phyloP scores from a whole-genome alignment of 2,113 vertebrate genomes.

The Petrocephalus zakoni region DNA sequence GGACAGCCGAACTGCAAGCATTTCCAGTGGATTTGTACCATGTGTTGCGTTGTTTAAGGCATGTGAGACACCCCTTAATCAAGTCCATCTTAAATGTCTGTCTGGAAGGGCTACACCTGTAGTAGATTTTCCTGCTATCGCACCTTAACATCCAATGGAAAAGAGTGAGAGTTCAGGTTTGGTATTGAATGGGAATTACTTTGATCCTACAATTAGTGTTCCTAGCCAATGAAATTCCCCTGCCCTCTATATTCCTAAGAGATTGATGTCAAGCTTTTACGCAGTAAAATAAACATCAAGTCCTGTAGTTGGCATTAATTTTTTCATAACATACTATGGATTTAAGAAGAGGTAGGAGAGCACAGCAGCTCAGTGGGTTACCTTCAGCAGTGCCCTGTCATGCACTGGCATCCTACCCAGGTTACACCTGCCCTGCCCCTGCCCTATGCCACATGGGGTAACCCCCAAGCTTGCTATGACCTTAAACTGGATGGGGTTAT shows the following conservation, averaged over 20 bases:
- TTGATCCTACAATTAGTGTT: slow-evolving; percentile 14
- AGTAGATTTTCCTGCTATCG: slow-evolving; percentile 11
- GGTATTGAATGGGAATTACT: not conserved
- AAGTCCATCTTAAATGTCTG: slow-evolving; percentile 9
- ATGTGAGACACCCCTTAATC: slow-evolving; percentile 22
- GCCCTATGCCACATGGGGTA: not conserved
- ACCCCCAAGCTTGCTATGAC: not conserved
- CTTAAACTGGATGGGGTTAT: not conserved
- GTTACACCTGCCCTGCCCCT: not conserved
- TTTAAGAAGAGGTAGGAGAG: not conserved
- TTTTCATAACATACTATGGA: not conserved
- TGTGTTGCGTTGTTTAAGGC: slow-evolving; percentile 10
- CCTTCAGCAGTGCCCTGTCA: not conserved
- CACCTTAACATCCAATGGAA: slow-evolving; percentile 7
- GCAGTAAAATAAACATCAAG: not conserved
- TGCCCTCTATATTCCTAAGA: not conserved
- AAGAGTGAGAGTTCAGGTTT: slow-evolving; percentile 7
- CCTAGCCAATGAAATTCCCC: not conserved
- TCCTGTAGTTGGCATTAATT: not conserved
- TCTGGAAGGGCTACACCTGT: not conserved
- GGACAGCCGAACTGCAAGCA: not conserved
- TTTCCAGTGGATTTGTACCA: slow-evolving; percentile 16
- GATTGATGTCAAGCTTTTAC: not conserved
- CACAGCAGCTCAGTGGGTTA: not conserved
- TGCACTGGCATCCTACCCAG: not conserved